Evolutionary conservation across 2,888 invertebrate genomes (phyloP).

Genomic region (Sicus ferrugineus): DNA sequence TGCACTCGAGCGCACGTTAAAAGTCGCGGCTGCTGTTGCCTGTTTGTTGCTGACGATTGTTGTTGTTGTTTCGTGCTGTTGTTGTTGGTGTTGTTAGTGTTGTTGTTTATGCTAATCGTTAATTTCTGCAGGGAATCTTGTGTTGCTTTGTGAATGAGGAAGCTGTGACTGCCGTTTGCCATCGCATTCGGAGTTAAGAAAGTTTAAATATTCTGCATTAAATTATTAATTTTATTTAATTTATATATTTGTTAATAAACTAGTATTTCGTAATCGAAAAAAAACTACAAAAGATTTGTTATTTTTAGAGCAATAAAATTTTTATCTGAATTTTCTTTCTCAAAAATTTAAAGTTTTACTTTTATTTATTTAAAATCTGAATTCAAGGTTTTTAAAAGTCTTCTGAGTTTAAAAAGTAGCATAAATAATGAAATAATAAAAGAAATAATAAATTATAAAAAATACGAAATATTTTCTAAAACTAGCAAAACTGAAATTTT

Average conservation of each 20-base stretch:
- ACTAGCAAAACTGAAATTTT: no score
- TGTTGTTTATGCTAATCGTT: not conserved
- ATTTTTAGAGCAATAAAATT: not conserved
- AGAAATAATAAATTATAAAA: no score
- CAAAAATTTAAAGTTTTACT: no score
- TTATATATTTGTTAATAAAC: constrained; percentile 1
- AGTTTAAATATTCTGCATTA: not conserved
- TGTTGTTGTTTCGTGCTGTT: not conserved
- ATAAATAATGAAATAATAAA: not conserved
- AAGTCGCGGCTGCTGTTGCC: no score
- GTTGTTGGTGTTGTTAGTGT: constrained; percentile 5
- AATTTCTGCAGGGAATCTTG: not conserved
- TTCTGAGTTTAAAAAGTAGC: not conserved
- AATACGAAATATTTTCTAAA: no score
- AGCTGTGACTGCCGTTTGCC: not conserved
- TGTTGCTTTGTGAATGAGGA: not conserved
- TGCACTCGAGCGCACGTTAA: not conserved
- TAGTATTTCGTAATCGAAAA: no score
- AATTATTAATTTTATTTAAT: no score
- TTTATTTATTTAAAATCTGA: no score
- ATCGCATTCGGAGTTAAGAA: not conserved
- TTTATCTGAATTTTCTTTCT: no score
- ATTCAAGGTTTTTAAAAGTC: not conserved
- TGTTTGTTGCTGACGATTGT: not conserved
- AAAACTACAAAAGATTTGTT: not conserved